A percentile compares a stretch with the other conserved stretches of the same genome.
Evolutionary conservation across 2,888 invertebrate species (phyloP).

Genomic region (Cephus sareptanus): DNA sequence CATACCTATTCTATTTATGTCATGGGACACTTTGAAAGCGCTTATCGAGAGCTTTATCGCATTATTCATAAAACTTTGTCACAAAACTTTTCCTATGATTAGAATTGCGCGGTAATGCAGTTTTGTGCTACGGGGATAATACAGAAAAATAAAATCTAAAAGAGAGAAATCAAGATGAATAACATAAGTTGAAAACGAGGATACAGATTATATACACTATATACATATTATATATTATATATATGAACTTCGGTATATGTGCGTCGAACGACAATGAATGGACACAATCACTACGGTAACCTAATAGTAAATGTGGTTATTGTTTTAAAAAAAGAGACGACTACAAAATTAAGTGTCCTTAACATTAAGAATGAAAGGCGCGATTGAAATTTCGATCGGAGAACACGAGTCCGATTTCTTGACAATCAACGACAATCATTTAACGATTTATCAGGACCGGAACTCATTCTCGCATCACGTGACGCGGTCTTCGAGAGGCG

Average conservation of each 20-base stretch:
- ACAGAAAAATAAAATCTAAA: background rate
- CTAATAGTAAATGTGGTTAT: conserved; percentile 34
- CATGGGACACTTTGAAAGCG: background rate
- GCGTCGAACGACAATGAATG: conserved; percentile 7
- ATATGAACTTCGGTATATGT: conserved; percentile 2
- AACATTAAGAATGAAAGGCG: conserved; percentile 50
- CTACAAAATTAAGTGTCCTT: conserved; percentile 65
- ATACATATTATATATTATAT: background rate
- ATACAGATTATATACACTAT: conserved; percentile 11
- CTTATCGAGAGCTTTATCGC: background rate
- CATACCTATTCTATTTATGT: background rate
- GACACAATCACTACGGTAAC: conserved; percentile 14
- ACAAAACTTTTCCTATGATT: background rate
- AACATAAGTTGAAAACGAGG: conserved; percentile 3
- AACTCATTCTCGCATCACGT: background rate
- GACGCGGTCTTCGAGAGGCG: background rate
- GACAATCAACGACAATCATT: conserved; percentile 11
- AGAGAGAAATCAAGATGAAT: conserved; percentile 6
- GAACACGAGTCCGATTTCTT: background rate
- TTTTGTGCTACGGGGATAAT: background rate
- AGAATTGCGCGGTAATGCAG: background rate
- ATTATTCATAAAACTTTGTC: background rate
- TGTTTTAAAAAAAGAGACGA: conserved; percentile 38
- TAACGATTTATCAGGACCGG: background rate
- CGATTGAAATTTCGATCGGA: conserved; percentile 13